Conservation (phyloP, 2,797 vertebrate species). For the Pogoniulus pusillus region DNA sequence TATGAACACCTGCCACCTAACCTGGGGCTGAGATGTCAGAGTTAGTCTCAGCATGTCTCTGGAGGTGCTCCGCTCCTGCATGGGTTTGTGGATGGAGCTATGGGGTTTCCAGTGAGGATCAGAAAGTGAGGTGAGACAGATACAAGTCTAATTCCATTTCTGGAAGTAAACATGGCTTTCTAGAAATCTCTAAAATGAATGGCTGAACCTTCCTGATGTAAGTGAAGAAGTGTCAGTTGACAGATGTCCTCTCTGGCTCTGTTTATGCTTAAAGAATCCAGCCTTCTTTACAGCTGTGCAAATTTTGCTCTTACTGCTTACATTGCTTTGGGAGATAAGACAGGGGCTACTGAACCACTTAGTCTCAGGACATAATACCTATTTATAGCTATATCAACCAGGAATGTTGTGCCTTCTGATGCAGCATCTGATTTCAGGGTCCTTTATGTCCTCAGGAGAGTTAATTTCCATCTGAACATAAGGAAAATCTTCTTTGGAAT, state of each 20-base stretch:
- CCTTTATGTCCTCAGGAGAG: fast-evolving
- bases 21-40: background rate
- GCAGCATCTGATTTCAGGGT: background rate
- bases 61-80: background rate
- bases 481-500: no score
- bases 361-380: background rate
- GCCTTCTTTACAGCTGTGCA: background rate
- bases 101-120: background rate
- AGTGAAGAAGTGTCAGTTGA: background rate
- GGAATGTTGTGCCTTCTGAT: background rate
- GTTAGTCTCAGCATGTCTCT: background rate
- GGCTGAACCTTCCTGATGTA: background rate
- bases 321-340: background rate
- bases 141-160: background rate
- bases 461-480: background rate
- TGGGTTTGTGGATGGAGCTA: background rate
- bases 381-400: background rate
- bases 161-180: background rate
- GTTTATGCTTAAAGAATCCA: background rate
- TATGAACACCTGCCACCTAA: background rate
- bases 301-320: background rate
- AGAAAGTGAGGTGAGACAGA: background rate
- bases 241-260: background rate
- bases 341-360: background rate
- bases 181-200: background rate